Evolutionary conservation across 2,888 invertebrate genomes (phyloP).

Genomic region (Ectemnius cavifrons): DNA sequence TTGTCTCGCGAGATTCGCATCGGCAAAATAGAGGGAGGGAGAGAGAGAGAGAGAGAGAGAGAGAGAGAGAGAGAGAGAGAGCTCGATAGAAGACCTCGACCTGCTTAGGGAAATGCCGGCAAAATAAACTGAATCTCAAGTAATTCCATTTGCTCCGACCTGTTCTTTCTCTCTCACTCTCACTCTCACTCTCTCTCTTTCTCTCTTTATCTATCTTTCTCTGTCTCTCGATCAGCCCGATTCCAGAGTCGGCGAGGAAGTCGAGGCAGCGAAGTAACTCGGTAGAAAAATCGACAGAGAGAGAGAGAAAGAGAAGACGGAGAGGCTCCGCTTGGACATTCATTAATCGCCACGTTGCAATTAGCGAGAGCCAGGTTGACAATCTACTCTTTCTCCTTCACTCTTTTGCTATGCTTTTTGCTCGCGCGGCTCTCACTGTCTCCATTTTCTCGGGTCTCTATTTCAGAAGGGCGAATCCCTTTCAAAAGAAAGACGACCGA

Average conservation of each 20-base stretch:
- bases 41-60: not conserved
- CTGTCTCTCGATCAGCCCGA: not conserved
- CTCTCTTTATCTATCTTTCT: no score
- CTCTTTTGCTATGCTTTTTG: not conserved
- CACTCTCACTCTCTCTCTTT: not conserved
- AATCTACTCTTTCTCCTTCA: not conserved
- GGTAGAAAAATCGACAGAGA: conserved; percentile 1
- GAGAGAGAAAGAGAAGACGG: not conserved
- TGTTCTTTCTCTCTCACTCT: no score
- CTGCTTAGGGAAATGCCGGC: conserved; percentile 1
- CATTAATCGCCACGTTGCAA: conserved; percentile 22
- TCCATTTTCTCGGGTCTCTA: no score
- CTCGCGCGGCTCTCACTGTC: no score
- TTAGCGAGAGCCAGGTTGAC: conserved; percentile 14
- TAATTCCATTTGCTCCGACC: conserved; percentile 16
- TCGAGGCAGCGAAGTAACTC: not conserved
- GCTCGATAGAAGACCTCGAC: conserved; percentile 4
- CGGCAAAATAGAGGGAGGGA: not conserved
- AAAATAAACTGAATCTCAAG: conserved; percentile 18
- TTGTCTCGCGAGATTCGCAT: not conserved
- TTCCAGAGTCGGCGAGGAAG: not conserved
- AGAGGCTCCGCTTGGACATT: conserved; percentile 11
- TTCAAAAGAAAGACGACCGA: no score
- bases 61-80: not conserved
- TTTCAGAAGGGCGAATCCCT: no score